Evolutionary conservation across 2,797 vertebrate genomes (phyloP).

Genomic region (Melanotaenia trifasciata): DNA sequence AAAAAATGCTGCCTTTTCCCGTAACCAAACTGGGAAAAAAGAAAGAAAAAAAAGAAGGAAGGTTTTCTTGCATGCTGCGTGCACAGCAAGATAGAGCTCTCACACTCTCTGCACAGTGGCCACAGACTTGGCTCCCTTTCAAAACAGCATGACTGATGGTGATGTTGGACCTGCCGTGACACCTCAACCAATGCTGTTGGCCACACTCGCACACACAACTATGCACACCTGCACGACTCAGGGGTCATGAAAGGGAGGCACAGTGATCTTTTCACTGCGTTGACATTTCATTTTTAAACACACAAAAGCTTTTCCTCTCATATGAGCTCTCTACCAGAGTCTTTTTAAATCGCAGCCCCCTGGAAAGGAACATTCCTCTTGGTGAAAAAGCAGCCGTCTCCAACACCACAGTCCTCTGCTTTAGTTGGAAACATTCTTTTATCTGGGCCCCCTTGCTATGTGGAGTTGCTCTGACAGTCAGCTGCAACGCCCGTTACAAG

Average conservation of each 20-base stretch:
- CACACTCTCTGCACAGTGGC: conserved; percentile 73
- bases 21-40: conserved; percentile 82
- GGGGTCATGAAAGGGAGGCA: conserved; percentile 43
- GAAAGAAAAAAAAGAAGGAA: conserved; percentile 45
- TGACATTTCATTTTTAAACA: conserved; percentile 68
- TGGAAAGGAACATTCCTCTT: conserved; percentile 73
- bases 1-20: conserved; percentile 88
- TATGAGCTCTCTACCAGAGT: conserved; percentile 45
- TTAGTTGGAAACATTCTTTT: conserved; percentile 69
- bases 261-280: conserved; percentile 46
- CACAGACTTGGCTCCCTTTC: conserved; percentile 65
- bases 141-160: conserved; percentile 73
- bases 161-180: conserved; percentile 59
- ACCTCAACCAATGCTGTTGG: conserved; percentile 28
- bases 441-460: conserved; percentile 17
- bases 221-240: conserved; percentile 55
- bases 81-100: conserved; percentile 82
- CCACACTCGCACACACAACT: conserved; percentile 25
- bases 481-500: conserved; percentile 31
- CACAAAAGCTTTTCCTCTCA: conserved; percentile 59
- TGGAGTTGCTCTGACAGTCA: conserved; percentile 56
- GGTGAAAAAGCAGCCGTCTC: conserved; percentile 63
- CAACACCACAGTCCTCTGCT: conserved; percentile 53
- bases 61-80: conserved; percentile 80
- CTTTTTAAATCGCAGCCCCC: conserved; percentile 45